Base-by-base conservation (phyloP, 2,113 vertebrate genomes). In the Bufo gargarizans region DNA sequence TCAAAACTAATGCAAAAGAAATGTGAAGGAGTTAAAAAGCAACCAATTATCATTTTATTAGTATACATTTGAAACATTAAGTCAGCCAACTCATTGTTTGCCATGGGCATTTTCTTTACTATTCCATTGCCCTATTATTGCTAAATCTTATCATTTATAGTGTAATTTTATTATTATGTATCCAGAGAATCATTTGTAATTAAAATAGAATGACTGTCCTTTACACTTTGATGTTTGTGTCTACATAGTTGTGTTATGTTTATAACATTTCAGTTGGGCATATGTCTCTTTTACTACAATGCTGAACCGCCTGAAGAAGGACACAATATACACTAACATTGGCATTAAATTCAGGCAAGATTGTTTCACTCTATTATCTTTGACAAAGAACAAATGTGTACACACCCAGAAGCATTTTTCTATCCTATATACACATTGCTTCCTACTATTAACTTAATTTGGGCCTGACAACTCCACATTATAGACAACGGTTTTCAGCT, bases 331-430 rank as follows among this genome's bases (percentile, higher is more conserved):
- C 19, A 47, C 86, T 61, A 77, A 55, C n/a, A 6, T 65, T 84
- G 87, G 20, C 86, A 82, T 87, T 87, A 81, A 61, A 82, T 88
- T 88, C 78, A 82, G 43, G 43, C 79, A 82, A 71, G 86, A 76
- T n/a, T 82, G 43, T 76, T 50, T 82, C n/a, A 69, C 55, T 83
- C 69, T 76, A 55, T 88, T 88, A 82, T 88, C 86, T 88, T 74
- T 83, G 80, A 83, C 69, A 88, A 77, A 67, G 71, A 88, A 88
- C 81, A 88, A 63, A 88, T 84, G 74, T 76, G 69, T 88, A 84
- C 71, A 83, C 77, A 77, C 80, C 87, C 80, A 88, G 87, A 83
- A 88, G 87, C 87, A 77, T 77, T 74, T 88, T 88, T 74, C 78
- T 55, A 74, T 63, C 58, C 80, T 77, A 55, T 84, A 83, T 65